Evolutionary conservation across 2,113 vertebrate species (phyloP).

Genomic region (Sula dactylatra): DNA sequence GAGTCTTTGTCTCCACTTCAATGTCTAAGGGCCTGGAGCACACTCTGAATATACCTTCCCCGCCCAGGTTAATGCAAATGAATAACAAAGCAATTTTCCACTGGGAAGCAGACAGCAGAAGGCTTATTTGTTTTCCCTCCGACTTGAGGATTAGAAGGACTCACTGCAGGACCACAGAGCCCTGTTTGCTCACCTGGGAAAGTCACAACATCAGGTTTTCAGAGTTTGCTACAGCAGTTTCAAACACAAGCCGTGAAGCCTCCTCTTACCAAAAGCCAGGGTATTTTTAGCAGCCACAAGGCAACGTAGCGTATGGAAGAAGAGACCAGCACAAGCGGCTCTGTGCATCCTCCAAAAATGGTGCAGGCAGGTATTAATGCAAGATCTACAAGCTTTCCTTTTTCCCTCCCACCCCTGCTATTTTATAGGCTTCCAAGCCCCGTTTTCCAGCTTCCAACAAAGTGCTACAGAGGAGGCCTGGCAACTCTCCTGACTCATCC

Average conservation of each 20-base stretch:
- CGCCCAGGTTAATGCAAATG: not conserved
- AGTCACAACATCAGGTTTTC: not conserved
- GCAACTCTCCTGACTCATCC: not conserved
- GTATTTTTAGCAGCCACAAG: not conserved
- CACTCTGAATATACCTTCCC: not conserved
- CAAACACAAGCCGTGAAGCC: fast-evolving
- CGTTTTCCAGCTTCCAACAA: not conserved
- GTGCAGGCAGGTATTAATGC: not conserved
- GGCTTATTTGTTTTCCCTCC: not conserved
- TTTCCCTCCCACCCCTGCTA: not conserved
- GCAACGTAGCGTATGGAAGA: fast-evolving
- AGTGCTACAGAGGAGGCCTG: not conserved
- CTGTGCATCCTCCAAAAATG: not conserved
- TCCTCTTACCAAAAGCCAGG: not conserved
- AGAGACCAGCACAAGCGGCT: not conserved
- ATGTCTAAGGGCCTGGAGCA: conserved; percentile 18
- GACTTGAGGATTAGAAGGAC: not conserved
- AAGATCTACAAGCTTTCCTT: not conserved
- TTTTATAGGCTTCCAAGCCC: not conserved
- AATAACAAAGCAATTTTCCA: not conserved
- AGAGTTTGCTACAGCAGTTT: not conserved
- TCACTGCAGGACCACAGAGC: not conserved
- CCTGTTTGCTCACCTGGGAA: not conserved
- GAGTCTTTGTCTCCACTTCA: not conserved
- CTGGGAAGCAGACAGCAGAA: not conserved